Conservation (phyloP, 1,140 invertebrate species). For the Heliothis subflexa region DNA sequence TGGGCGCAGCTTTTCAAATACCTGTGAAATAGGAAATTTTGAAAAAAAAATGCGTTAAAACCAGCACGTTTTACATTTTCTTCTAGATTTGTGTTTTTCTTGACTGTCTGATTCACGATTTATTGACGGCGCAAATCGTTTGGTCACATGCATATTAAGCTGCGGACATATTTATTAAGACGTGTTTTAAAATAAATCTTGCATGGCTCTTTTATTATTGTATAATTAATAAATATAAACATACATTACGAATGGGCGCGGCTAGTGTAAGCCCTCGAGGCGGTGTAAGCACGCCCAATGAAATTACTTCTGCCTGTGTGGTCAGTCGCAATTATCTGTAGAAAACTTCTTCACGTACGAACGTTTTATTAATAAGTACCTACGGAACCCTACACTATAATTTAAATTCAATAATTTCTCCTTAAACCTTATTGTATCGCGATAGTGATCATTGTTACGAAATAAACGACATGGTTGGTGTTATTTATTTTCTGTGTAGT, state of each 20-base stretch:
- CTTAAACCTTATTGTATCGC: slow-evolving; percentile 32
- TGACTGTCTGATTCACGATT: slow-evolving; percentile 15
- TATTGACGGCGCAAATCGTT: slow-evolving; percentile 14
- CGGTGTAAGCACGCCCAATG: slow-evolving; percentile 46
- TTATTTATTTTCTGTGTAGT: slow-evolving; percentile 21
- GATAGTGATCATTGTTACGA: slow-evolving; percentile 33
- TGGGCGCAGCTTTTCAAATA: slow-evolving; percentile 44
- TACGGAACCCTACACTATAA: slow-evolving; percentile 19
- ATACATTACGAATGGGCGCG: slow-evolving; percentile 44
- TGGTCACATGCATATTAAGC: slow-evolving; percentile 35
- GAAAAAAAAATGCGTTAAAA: slow-evolving; percentile 3
- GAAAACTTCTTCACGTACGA: slow-evolving; percentile 21
- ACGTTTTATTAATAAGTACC: slow-evolving; percentile 38
- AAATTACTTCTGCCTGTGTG: slow-evolving; percentile 52
- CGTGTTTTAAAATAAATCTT: slow-evolving; percentile 40
- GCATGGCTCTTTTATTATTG: slow-evolving; percentile 16
- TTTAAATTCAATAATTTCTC: slow-evolving; percentile 46
- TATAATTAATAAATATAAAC: slow-evolving; percentile 35
- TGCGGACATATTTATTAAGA: slow-evolving; percentile 35
- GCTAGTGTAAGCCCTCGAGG: slow-evolving; percentile 45
- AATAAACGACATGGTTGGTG: background rate
- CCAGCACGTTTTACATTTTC: background rate
- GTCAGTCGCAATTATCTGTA: slow-evolving; percentile 47
- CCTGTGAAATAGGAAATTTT: slow-evolving; percentile 41
- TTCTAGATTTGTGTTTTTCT: background rate